These are phyloP conservation scores for Dendrophyllia cribrosa DNA, from an alignment of 64 coral and sea anemone genomes.

Conservation along the genomic window DNA sequence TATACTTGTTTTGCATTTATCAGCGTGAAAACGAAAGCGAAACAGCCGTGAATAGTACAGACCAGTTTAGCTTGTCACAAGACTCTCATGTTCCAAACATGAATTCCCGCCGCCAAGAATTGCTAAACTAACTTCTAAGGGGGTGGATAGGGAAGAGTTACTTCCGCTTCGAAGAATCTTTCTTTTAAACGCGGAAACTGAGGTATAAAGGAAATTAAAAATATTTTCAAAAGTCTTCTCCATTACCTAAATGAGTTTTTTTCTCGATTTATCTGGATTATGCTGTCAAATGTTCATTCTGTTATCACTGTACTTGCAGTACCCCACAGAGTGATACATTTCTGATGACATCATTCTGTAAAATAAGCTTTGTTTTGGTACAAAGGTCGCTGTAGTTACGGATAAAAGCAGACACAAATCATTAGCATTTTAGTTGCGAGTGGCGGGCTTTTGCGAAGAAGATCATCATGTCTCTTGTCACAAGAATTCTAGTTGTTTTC, in stretches of 20 bases:
- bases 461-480: constrained; percentile 20
- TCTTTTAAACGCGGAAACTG: neutral
- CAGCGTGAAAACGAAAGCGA: neutral
- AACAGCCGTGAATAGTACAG: neutral
- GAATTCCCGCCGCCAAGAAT: constrained; percentile 45
- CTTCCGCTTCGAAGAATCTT: neutral
- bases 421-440: constrained; percentile 51
- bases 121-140: neutral
- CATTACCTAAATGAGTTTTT: neutral
- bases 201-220: neutral
- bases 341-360: constrained; percentile 23
- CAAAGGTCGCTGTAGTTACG: constrained; percentile 66
- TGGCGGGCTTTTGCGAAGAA: neutral
- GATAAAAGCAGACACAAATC: constrained; percentile 29
- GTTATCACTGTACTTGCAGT: neutral
- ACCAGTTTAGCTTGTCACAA: constrained; percentile 2
- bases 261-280: neutral
- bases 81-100: neutral
- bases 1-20: neutral
- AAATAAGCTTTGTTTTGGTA: constrained; percentile 37
- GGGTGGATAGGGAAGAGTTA: neutral
- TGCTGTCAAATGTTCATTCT: neutral
- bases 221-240: neutral
- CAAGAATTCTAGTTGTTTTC: constrained; percentile 41
- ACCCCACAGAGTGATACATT: neutral